Percentiles rank a stretch among this genome's conserved stretches.
Evolutionary conservation across 1,140 invertebrate species (phyloP).

Genomic region (Drosophila ogumai): DNA sequence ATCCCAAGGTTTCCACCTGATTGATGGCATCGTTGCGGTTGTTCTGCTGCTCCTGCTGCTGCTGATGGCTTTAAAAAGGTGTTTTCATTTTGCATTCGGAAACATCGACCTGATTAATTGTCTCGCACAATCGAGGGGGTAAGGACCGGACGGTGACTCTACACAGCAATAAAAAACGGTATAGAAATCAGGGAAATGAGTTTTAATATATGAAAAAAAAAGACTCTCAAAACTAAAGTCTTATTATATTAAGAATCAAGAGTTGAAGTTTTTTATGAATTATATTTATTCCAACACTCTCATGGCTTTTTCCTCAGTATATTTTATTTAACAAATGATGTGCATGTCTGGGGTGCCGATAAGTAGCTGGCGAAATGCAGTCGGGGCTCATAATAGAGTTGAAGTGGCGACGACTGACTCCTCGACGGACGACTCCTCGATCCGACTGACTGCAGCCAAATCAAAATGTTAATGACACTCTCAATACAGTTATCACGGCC

Average conservation of each 20-base stretch:
- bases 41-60: slow-evolving; percentile 35
- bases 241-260: background rate
- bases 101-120: slow-evolving; percentile 76
- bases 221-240: background rate
- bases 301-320: slow-evolving; percentile 14
- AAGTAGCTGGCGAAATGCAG: slow-evolving; percentile 54
- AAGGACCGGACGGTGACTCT: slow-evolving; percentile 16
- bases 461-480: slow-evolving; percentile 85
- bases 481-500: slow-evolving; percentile 80
- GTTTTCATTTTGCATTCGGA: slow-evolving; percentile 78
- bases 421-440: background rate
- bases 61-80: slow-evolving; percentile 66
- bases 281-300: background rate
- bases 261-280: background rate
- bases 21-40: slow-evolving; percentile 67
- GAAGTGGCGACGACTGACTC: slow-evolving; percentile 22
- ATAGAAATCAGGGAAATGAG: background rate
- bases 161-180: slow-evolving; percentile 5
- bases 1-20: slow-evolving; percentile 52
- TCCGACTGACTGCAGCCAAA: slow-evolving; percentile 52
- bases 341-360: slow-evolving; percentile 68
- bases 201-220: too few relatives aligned
- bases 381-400: slow-evolving; percentile 61
- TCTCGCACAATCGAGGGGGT: slow-evolving; percentile 48
- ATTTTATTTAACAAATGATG: slow-evolving; percentile 80